Percentiles rank a stretch among this genome's conserved stretches.
Conservation (phyloP, 2,888 invertebrate species). For the Dendrolimus pini region DNA sequence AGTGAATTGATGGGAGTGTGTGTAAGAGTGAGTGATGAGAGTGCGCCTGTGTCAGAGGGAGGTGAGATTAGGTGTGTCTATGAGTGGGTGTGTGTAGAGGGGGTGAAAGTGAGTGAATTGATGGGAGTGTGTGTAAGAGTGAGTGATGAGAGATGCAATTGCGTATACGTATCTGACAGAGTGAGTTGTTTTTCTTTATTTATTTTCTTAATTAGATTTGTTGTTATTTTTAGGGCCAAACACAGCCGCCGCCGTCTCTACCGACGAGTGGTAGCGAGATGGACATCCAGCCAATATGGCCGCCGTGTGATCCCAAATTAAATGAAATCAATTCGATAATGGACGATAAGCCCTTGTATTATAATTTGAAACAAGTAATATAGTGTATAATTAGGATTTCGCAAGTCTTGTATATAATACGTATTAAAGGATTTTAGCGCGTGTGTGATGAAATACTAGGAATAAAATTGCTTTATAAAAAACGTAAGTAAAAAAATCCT, state of each 20-base stretch:
- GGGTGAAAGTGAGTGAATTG: too few species aligned
- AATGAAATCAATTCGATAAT: constrained; percentile 32
- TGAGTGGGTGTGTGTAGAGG: too few species aligned
- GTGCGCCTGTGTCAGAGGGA: too few species aligned
- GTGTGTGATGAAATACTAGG: background rate
- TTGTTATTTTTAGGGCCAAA: constrained; percentile 24
- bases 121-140: too few species aligned
- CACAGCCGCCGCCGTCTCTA: constrained; percentile 13
- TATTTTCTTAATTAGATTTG: too few species aligned
- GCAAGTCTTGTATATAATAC: background rate
- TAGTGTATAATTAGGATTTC: constrained; percentile 12
- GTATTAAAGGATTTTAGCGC: too few species aligned
- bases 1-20: too few species aligned
- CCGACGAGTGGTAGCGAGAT: constrained; percentile 30
- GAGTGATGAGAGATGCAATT: too few species aligned
- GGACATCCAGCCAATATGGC: constrained; percentile 41
- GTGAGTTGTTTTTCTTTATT: too few species aligned
- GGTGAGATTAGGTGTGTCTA: too few species aligned
- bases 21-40: too few species aligned
- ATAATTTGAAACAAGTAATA: constrained; percentile 37
- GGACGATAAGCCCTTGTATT: constrained; percentile 46
- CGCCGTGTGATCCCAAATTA: constrained; percentile 43
- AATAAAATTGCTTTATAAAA: background rate
- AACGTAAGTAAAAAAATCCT: background rate
- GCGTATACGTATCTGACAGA: too few species aligned